phyloP scores from a whole-genome alignment of 2,888 invertebrate genomes.

The Cerceris ruficornis region DNA sequence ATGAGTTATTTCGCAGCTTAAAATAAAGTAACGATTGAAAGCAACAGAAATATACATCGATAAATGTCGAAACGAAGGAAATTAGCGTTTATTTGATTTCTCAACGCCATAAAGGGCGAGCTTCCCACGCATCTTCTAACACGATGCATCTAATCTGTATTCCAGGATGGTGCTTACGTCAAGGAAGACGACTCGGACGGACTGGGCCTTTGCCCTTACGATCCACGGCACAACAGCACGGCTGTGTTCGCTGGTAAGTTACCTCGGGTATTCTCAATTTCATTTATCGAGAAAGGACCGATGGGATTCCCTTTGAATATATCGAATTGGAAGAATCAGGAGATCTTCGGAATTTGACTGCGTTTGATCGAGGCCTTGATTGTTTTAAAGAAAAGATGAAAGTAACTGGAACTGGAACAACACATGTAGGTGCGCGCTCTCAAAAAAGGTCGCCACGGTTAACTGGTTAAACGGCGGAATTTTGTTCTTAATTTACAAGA shows the following conservation, averaged over 20 bases:
- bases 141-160: slow-evolving; percentile 67
- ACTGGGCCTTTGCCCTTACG: slow-evolving; percentile 95
- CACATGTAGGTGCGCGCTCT: too few relatives aligned
- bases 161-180: slow-evolving; percentile 82
- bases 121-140: slow-evolving; percentile 36
- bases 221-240: slow-evolving; percentile 97
- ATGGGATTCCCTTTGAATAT: background rate
- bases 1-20: too few relatives aligned
- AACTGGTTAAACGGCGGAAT: too few relatives aligned
- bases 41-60: too few relatives aligned
- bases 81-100: background rate
- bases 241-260: slow-evolving; percentile 89
- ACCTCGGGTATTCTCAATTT: slow-evolving; percentile 4
- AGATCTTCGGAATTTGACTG: background rate
- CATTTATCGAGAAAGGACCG: slow-evolving; percentile 3
- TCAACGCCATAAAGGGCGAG: slow-evolving; percentile 10
- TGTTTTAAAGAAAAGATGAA: too few relatives aligned
- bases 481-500: too few relatives aligned
- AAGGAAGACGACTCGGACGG: slow-evolving; percentile 90
- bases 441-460: too few relatives aligned
- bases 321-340: background rate
- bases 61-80: background rate
- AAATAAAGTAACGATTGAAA: too few relatives aligned
- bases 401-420: too few relatives aligned
- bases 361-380: too few relatives aligned